Evolutionary conservation across 2,113 vertebrate species (phyloP).

Genomic region (Brevimyrus niger): DNA sequence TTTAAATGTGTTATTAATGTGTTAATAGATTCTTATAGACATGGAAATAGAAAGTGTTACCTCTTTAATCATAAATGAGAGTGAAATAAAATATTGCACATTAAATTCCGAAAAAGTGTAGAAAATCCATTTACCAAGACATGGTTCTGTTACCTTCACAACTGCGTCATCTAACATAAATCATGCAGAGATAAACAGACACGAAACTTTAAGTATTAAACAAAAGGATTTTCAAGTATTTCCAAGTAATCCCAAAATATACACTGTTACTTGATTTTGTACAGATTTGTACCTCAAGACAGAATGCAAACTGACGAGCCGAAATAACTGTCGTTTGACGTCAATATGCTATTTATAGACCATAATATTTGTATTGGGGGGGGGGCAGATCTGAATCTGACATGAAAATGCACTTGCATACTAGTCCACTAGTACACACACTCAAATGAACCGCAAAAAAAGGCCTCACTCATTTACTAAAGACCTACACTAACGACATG

Average conservation of each 20-base stretch:
- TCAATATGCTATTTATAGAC: constrained; percentile 83
- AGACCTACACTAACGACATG: neutral
- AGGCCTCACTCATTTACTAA: neutral
- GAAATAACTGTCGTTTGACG: constrained; percentile 68
- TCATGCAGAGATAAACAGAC: neutral
- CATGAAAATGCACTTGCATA: constrained; percentile 1
- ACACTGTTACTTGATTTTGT: constrained; percentile 66
- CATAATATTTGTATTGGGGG: constrained; percentile 68
- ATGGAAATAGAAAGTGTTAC: neutral
- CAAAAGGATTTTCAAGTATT: neutral
- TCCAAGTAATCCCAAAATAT: constrained; percentile 44
- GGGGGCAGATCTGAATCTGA: constrained; percentile 56
- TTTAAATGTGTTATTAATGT: neutral
- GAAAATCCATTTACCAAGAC: neutral
- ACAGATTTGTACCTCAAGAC: constrained; percentile 56
- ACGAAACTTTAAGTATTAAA: neutral
- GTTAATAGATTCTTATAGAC: neutral
- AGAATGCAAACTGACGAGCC: constrained; percentile 68
- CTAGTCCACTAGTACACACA: constrained; percentile 6
- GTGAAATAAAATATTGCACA: neutral
- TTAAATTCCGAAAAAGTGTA: neutral
- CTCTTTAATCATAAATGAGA: neutral
- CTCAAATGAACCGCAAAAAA: neutral
- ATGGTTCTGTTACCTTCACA: neutral
- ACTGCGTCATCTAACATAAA: neutral